These are phyloP conservation scores for Miichthys miiuy DNA, from an alignment of 2,797 vertebrate genomes.

Conservation along the genomic window DNA sequence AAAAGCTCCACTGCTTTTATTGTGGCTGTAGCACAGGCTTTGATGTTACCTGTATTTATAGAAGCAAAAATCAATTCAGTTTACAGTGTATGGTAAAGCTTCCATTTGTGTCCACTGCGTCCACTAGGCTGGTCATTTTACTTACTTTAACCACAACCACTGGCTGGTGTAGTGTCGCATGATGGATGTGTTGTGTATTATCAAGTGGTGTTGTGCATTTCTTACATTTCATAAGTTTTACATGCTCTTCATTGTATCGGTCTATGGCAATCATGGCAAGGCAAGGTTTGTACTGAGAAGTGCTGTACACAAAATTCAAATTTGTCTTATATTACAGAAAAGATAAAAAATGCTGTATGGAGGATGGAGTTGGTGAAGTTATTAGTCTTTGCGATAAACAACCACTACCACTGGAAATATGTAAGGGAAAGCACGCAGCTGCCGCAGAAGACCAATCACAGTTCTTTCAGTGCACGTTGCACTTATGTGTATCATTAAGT, in stretches of 20 bases:
- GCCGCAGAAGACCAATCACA: slow-evolving; percentile 13
- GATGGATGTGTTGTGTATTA: slow-evolving; percentile 47
- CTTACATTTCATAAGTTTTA: slow-evolving; percentile 20
- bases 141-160: slow-evolving; percentile 24
- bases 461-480: background rate
- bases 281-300: background rate
- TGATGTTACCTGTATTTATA: slow-evolving; percentile 20
- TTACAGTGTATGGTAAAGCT: slow-evolving; percentile 34
- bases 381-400: slow-evolving; percentile 28
- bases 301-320: slow-evolving; percentile 25
- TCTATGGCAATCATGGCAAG: background rate
- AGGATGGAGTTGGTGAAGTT: slow-evolving; percentile 15
- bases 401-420: background rate
- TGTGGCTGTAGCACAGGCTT: slow-evolving; percentile 13
- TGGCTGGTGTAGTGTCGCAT: background rate
- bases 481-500: slow-evolving; percentile 34
- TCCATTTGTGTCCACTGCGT: slow-evolving; percentile 36
- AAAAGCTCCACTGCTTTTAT: slow-evolving; percentile 13
- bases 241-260: slow-evolving; percentile 16
- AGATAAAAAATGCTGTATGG: background rate
- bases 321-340: slow-evolving; percentile 12
- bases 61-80: slow-evolving; percentile 36
- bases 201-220: slow-evolving; percentile 17
- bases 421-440: slow-evolving; percentile 1
- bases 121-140: slow-evolving; percentile 14